Base-by-base conservation (phyloP, 2,113 vertebrate species). In the Myocastor coypus region DNA sequence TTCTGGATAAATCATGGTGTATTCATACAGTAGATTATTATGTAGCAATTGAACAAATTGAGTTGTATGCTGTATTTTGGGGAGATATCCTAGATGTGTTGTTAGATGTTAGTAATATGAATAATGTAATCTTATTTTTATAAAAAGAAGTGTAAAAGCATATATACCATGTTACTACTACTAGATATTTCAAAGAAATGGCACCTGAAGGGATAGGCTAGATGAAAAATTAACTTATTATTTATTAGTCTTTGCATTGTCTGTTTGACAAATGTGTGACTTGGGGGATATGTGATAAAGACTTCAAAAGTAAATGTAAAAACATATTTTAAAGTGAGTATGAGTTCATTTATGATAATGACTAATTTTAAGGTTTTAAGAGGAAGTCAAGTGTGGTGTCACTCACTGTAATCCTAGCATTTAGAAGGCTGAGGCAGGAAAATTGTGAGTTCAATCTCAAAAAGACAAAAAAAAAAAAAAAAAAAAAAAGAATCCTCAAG, bases 291-390 rank as follows among this genome's bases (percentile, higher is more conserved):
- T 87, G 32, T 85, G 32, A 78, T 80, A 80, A 52, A 52, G 77
- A 52, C 52, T 80, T 83, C 66, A 20, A 40, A 66, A 85, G 73
- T 55, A 90, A 83, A 68, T 77, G 3, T 90, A 91, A 91, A 96
- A 91, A 55, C 91, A 32, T 90, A 80, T 89, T 96, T 97, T 57
- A n/a, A 92, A 94, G n/a, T n/a, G n/a, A 96, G 46, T 96, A 37
- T 94, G 46, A 94, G 34, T 69, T 95, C 28, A 81, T 85, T 32
- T 40, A 73, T 96, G 24, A 94, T 96, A 94, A 84, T 61, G 94
- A 89, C 63, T 34, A 87, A 52, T 83, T 82, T 73, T 64, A 83
- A 89, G 80, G 42, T 5, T 82, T 78, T 73, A 66, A 91, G 73
- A 81, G 59, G 91, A 59, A 50, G 50, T 10, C 50, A 50, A 10